These are phyloP conservation scores for Echiichthys vipera DNA, from an alignment of 2,797 vertebrate genomes.

Conservation along the genomic window DNA sequence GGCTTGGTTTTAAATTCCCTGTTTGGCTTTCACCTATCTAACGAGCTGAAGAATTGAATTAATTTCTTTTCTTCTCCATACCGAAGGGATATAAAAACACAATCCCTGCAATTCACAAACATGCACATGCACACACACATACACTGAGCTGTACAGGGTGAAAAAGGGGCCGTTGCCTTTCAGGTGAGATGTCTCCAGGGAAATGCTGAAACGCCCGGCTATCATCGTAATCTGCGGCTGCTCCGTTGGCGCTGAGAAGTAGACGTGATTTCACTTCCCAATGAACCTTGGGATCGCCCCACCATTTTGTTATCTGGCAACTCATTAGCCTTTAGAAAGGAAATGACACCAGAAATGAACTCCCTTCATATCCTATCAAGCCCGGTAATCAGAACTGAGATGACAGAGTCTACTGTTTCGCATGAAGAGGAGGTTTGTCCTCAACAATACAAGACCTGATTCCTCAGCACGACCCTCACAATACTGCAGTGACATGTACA, in stretches of 20 bases:
- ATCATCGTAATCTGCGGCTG: conserved; percentile 64
- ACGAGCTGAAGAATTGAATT: conserved; percentile 61
- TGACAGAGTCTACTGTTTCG: conserved; percentile 34
- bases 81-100: conserved; percentile 36
- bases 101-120: conserved; percentile 19
- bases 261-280: conserved; percentile 68
- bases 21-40: conserved; percentile 59
- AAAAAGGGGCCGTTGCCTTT: conserved; percentile 50
- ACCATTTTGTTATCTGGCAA: conserved; percentile 66
- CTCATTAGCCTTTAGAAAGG: conserved; percentile 72
- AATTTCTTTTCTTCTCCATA: conserved; percentile 51
- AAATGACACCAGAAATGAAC: conserved; percentile 68
- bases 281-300: conserved; percentile 50
- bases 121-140: conserved; percentile 7
- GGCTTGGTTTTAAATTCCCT: conserved; percentile 57
- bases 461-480: conserved; percentile 21
- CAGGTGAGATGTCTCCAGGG: conserved; percentile 66
- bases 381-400: conserved; percentile 41
- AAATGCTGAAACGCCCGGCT: conserved; percentile 53
- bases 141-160: conserved; percentile 21
- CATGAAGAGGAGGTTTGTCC: not conserved
- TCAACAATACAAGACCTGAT: conserved; percentile 6
- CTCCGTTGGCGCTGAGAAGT: conserved; percentile 10
- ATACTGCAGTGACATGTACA: not conserved
- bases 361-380: conserved; percentile 55